phyloP scores from a whole-genome alignment of 2,888 invertebrate species.

The Koerneria pararmatus region DNA sequence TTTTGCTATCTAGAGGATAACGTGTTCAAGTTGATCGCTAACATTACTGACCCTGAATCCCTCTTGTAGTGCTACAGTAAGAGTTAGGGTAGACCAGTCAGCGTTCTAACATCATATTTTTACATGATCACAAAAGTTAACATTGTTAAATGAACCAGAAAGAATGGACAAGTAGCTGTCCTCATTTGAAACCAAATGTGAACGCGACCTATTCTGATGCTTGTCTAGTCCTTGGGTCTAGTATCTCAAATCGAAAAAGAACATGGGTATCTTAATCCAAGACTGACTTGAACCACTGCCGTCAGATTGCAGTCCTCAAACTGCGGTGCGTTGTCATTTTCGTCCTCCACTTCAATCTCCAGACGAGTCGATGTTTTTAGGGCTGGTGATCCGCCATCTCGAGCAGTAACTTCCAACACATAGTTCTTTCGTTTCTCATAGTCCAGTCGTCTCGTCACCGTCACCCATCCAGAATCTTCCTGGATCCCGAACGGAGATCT shows the following conservation, averaged over 20 bases:
- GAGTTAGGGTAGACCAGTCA: neutral
- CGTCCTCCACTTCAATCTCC: slow-evolving; percentile 39
- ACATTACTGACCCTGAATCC: neutral
- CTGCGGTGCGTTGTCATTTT: slow-evolving; percentile 51
- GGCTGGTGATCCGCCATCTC: slow-evolving; percentile 72
- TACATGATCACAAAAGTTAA: neutral
- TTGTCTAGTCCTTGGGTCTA: too few relatives aligned
- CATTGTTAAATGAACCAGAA: too few relatives aligned
- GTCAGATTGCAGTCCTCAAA: slow-evolving; percentile 51
- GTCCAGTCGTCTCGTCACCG: slow-evolving; percentile 35
- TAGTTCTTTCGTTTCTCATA: slow-evolving; percentile 32
- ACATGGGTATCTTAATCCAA: neutral
- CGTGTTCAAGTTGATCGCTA: too few relatives aligned
- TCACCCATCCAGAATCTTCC: slow-evolving; percentile 36
- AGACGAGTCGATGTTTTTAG: slow-evolving; percentile 31
- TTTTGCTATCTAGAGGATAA: too few relatives aligned
- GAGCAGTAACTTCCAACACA: slow-evolving; percentile 67
- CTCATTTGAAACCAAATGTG: too few relatives aligned
- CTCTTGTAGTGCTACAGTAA: neutral
- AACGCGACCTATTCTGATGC: too few relatives aligned
- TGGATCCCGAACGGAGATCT: slow-evolving; percentile 37
- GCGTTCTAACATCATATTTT: neutral
- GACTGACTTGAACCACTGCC: slow-evolving; percentile 39
- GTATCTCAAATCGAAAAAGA: neutral
- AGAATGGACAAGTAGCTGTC: too few relatives aligned